Evolutionary conservation across 2,888 invertebrate genomes (phyloP).

Genomic region (Hirtodrosophila histrioides): DNA sequence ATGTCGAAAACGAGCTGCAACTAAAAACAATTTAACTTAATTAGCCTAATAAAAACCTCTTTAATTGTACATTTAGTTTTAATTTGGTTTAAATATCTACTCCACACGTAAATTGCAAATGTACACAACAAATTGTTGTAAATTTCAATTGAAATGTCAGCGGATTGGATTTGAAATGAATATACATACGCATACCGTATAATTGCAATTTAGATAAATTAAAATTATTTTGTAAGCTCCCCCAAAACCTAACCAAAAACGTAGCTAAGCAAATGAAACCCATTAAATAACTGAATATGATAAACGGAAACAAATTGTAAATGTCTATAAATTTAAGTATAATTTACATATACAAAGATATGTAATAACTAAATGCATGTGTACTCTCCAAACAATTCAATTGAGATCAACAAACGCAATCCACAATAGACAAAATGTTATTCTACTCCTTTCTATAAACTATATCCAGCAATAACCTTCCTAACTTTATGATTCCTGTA

Average conservation of each 20-base stretch:
- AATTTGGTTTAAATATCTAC: conserved; percentile 31
- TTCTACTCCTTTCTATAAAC: conserved; percentile 7
- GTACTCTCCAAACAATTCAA: conserved; percentile 23
- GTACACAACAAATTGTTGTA: conserved; percentile 21
- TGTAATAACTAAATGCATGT: conserved; percentile 15
- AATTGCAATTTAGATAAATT: conserved; percentile 74
- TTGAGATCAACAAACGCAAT: conserved; percentile 16
- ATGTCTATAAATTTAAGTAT: conserved; percentile 44
- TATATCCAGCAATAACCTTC: conserved; percentile 30
- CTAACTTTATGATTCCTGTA: conserved; percentile 29
- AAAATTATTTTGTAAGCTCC: conserved; percentile 53
- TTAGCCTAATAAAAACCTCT: conserved; percentile 47
- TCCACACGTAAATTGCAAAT: conserved; percentile 9
- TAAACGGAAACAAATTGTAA: conserved; percentile 53
- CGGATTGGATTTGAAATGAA: conserved; percentile 31
- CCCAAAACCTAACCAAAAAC: conserved; percentile 37
- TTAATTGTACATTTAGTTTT: conserved; percentile 39
- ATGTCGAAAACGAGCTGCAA: conserved; percentile 12
- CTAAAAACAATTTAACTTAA: conserved; percentile 43
- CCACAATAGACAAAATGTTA: conserved; percentile 38
- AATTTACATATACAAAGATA: conserved; percentile 16
- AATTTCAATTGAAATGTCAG: conserved; percentile 16
- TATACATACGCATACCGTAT: conserved; percentile 22
- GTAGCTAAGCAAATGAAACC: conserved; percentile 70
- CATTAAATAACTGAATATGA: conserved; percentile 39